Base-by-base conservation (phyloP, 53 echinoderm and acorn worm species). In the Antedon mediterranea region DNA sequence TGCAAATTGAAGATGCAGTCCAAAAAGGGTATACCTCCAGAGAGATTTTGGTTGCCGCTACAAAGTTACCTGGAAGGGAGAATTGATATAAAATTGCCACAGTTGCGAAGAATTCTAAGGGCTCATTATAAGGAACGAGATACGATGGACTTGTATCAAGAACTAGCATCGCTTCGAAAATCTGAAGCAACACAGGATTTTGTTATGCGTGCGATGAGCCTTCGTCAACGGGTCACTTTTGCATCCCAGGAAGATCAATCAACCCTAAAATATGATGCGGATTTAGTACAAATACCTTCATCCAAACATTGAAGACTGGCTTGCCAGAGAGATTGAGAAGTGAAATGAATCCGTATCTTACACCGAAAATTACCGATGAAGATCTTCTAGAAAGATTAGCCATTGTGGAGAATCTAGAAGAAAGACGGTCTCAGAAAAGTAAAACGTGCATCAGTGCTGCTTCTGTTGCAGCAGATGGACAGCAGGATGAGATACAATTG, bases 141-240 rank as follows among this genome's bases (percentile, higher is more conserved):
- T 37, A 91, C 88, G 15, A 83, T 74, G 0, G 86, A 85, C 27
- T 76, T 82, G 0, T 91, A 82, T 18, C 76, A 86, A 13, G 81
- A 91, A 78, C 32, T 91, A 0, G 80, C 91, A 27, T 41, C 28
- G 0, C 85, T 91, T 71, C 76, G 74, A 0, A 31, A 43, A 11
- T 78, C 78, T 8, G 91, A 91, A 74, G 77, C 78, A 20, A 43
- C 81, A 0, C 88, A 88, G 31, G 81, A 88, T 7, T 88, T 91
- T 32, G 71, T 86, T 0, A 77, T 86, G 14, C 8, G 88, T 34
- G 71, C 77, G 3, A 83, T 91, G 79, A 85, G 85, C 71, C 34
- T 90, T 20, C 78, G 80, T n/a, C 90, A 90, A 74, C 85, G 85
- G 73, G 81, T 85, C 14, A 15, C 43, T 32, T 79, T 87, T 3